These are phyloP conservation scores for Alauda arvensis DNA, from an alignment of 2,797 vertebrate genomes.

Conservation along the genomic window DNA sequence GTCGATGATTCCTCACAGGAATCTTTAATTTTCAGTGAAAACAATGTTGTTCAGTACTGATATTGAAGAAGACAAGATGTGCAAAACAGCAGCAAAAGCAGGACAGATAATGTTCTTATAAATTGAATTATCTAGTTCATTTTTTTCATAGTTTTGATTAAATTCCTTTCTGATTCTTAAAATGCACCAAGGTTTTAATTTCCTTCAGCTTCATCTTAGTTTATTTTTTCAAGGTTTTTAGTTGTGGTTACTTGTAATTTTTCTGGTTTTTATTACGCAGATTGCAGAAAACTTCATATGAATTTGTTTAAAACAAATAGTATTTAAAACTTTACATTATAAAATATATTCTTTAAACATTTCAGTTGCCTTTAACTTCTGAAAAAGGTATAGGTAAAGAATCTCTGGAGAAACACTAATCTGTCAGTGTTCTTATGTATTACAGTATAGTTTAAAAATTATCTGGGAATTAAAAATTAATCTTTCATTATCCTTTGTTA, in stretches of 20 bases:
- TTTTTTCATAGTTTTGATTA: background rate
- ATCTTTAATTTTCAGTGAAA: background rate
- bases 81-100: background rate
- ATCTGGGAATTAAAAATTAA: background rate
- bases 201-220: background rate
- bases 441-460: background rate
- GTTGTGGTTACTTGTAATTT: background rate
- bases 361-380: background rate
- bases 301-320: background rate
- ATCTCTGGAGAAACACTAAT: background rate
- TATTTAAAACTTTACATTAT: background rate
- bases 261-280: background rate
- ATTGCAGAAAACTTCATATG: background rate
- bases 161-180: background rate
- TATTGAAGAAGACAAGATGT: background rate
- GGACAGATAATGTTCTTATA: background rate
- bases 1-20: background rate
- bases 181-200: background rate
- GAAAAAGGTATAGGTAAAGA: background rate
- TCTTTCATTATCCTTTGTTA: background rate
- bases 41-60: background rate
- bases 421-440: background rate
- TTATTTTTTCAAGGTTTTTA: background rate
- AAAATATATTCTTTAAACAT: background rate
- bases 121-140: background rate